These are phyloP conservation scores for Cotesia glomerata DNA, from an alignment of 1,140 invertebrate species.

Conservation along the genomic window DNA sequence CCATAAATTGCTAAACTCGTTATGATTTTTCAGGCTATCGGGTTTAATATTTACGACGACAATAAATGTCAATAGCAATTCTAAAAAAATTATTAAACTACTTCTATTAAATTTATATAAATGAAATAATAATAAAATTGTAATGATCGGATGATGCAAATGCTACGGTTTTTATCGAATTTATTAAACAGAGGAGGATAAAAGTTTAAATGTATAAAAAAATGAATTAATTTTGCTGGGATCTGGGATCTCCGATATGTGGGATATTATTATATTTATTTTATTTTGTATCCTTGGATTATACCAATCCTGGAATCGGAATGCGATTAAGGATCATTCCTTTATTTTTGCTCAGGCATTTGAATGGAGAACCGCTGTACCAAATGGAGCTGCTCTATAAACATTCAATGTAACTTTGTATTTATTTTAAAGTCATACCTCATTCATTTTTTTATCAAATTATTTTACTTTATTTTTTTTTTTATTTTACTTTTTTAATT, in stretches of 20 bases:
- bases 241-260: too few species aligned
- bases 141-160: slow-evolving; percentile 6
- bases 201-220: slow-evolving; percentile 19
- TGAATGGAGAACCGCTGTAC: slow-evolving; percentile 26
- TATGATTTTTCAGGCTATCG: too few species aligned
- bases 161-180: background rate
- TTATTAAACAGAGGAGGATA: background rate
- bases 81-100: background rate
- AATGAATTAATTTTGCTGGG: too few species aligned
- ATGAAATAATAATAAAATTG: background rate
- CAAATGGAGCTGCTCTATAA: slow-evolving; percentile 55
- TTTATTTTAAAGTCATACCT: too few species aligned
- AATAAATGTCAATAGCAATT: background rate
- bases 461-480: too few species aligned
- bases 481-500: too few species aligned
- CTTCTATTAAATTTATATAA: too few species aligned
- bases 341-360: slow-evolving; percentile 34
- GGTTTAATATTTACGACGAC: background rate
- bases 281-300: too few species aligned
- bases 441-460: too few species aligned
- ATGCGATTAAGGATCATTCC: background rate
- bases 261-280: too few species aligned
- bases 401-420: slow-evolving; percentile 28
- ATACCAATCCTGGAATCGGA: too few species aligned
- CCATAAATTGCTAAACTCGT: too few species aligned